These are phyloP conservation scores for Hypocryptadius cinnamomeus DNA, from an alignment of 2,113 vertebrate genomes.

Conservation along the genomic window DNA sequence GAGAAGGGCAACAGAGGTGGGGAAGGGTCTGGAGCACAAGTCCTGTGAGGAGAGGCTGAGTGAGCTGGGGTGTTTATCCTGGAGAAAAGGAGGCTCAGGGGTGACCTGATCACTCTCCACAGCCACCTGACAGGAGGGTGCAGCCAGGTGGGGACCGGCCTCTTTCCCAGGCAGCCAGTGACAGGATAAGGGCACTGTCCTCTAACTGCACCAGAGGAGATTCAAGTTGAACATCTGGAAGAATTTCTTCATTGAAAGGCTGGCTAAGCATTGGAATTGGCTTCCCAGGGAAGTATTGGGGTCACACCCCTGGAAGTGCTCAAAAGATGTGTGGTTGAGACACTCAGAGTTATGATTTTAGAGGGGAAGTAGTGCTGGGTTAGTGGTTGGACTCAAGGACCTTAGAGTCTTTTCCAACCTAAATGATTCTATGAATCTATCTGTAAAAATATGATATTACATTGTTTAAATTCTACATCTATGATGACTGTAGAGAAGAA, in stretches of 20 bases:
- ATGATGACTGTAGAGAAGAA: background rate
- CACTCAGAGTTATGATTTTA: background rate
- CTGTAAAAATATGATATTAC: background rate
- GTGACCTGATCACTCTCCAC: no score
- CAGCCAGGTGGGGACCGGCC: fast-evolving
- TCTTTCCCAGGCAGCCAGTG: no score
- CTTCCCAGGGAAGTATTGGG: background rate
- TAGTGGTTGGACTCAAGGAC: background rate
- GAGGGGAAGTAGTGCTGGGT: background rate
- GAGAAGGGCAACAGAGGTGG: background rate
- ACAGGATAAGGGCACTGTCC: no score
- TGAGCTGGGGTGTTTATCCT: background rate
- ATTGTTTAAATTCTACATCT: background rate
- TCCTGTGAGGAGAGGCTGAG: background rate
- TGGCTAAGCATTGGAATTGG: background rate
- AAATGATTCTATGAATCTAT: background rate
- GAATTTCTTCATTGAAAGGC: background rate
- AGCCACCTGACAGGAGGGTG: fast-evolving
- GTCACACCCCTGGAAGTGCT: background rate
- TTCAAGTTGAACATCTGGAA: background rate
- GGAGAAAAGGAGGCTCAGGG: background rate
- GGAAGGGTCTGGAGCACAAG: background rate
- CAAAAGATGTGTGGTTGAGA: background rate
- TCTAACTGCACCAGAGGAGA: no score
- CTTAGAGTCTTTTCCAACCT: background rate